Evolutionary conservation across 2,797 vertebrate genomes (phyloP).

Genomic region (Sphenodon punctatus): DNA sequence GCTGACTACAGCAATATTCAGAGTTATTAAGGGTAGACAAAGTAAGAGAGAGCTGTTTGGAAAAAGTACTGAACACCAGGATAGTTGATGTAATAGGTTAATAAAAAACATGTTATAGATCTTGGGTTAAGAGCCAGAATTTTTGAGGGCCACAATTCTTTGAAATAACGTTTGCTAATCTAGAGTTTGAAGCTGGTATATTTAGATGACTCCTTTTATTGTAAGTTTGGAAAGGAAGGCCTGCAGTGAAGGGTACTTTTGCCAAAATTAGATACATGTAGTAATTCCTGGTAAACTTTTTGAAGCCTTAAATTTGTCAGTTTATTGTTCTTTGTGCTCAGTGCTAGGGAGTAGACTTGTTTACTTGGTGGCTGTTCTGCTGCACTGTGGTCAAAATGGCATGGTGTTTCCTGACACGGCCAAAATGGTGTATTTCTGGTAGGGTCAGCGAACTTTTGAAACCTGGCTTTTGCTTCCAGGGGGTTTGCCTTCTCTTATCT

Average conservation of each 20-base stretch:
- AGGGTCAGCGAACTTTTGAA: background rate
- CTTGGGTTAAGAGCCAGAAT: background rate
- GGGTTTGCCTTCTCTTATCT: background rate
- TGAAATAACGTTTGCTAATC: rapidly evolving
- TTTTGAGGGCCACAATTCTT: background rate
- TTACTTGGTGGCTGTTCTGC: slow-evolving; percentile 58
- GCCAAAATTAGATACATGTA: background rate
- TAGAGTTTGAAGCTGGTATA: background rate
- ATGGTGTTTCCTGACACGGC: no score
- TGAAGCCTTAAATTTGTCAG: background rate
- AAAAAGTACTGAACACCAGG: background rate
- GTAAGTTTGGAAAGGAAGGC: background rate
- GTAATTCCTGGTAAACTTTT: rapidly evolving
- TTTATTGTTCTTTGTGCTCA: background rate
- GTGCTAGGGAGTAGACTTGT: slow-evolving; percentile 5
- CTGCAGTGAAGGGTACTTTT: rapidly evolving
- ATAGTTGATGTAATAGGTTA: rapidly evolving
- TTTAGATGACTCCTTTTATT: background rate
- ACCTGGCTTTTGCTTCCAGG: background rate
- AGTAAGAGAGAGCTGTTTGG: background rate
- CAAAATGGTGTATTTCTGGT: background rate
- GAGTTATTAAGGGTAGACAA: rapidly evolving
- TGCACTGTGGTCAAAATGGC: no score
- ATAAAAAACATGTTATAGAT: background rate
- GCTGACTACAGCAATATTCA: no score